phyloP scores from a whole-genome alignment of 2,888 invertebrate genomes.

The Drosophila phalerata region DNA sequence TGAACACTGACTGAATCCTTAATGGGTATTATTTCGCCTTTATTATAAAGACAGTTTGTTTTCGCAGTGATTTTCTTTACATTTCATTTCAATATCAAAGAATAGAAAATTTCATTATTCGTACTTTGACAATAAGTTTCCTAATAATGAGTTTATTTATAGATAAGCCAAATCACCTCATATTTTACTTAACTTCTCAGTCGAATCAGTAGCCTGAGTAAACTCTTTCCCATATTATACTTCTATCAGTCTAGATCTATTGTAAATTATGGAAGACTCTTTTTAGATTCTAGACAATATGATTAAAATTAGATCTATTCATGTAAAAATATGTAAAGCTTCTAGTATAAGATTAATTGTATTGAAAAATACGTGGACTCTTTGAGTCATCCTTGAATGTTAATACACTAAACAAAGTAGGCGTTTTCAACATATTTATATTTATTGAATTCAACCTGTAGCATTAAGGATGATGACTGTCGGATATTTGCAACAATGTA shows the following conservation, averaged over 20 bases:
- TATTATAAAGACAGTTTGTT: background rate
- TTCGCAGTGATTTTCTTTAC: background rate
- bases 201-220: background rate
- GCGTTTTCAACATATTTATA: conserved; percentile 13
- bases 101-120: background rate
- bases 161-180: background rate
- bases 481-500: conserved; percentile 35
- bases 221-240: background rate
- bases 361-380: background rate
- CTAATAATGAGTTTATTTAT: background rate
- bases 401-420: conserved; percentile 19
- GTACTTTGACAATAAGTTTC: background rate
- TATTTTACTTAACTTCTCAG: background rate
- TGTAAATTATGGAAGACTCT: too few species aligned
- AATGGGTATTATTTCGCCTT: background rate
- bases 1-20: background rate
- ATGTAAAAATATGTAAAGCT: background rate
- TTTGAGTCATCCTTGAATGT: background rate
- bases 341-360: too few species aligned
- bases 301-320: background rate
- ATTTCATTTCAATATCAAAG: background rate
- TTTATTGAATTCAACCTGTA: conserved; percentile 18
- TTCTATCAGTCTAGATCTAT: background rate
- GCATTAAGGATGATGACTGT: conserved; percentile 27
- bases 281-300: background rate